Evolutionary conservation across 1,140 invertebrate species (phyloP), one percentile per base, ranked within the genome.

Genomic region (Brachionus sp.): DNA sequence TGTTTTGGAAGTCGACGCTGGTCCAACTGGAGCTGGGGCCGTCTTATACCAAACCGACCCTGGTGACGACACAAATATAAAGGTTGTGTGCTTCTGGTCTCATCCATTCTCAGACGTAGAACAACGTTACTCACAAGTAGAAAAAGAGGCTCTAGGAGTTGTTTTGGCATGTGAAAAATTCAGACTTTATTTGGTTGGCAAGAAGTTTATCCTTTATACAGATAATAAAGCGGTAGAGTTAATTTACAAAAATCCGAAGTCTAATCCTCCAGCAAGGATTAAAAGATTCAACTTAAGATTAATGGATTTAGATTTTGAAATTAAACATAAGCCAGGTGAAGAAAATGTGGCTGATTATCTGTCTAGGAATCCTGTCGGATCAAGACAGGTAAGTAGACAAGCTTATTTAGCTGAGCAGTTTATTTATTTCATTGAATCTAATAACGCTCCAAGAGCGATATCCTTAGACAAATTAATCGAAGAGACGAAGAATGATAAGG

Each of bases 1-100:
- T 5, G 5, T 39, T 19, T 37, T 73, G 33, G 39, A 37, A 16
- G 68, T 73, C n/a, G 83, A 84, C 42, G 84, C 89, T 13, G 87
- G 85, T 33, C 84, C 86, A 4, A 85, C 85, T 70, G 90, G 88
- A 0, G 33, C 91, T 5, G 89, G 89, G 13, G 89, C 88, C 0
- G 89, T 91, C 1, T 37, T 91, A 13, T 84, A 85, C 19, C 90
- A 91, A 75, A 75, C 77, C 0, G 25, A 66, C 12, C 68, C 68
- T 16, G 25, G 39, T 23, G 73, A 23, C 16, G 46, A 7, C 19
- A 9, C 23, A 90, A 86, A 13, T 91, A 87, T 86, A 4, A 62
- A 62, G 53, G 10, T 62, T 25, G 23, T 62, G 6, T 62, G 19
- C 7, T 62, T 62, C 6, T 62, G 53, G 53, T 87, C 85, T 5